These are phyloP conservation scores for Sarcophaga peregrina DNA, from an alignment of 1,140 invertebrate genomes.

Conservation along the genomic window DNA sequence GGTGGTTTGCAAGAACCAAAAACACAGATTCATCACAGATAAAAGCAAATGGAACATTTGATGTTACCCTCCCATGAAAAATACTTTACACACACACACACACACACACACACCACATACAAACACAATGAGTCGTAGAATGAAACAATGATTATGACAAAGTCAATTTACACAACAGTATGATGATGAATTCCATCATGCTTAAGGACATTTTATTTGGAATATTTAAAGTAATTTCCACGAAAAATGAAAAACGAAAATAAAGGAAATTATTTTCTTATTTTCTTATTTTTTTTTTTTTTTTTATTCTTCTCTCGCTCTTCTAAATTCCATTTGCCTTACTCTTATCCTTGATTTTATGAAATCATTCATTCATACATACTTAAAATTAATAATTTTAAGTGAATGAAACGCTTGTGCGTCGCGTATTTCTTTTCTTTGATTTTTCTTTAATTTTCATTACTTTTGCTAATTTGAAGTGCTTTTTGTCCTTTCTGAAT, in stretches of 20 bases:
- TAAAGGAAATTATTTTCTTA: no score
- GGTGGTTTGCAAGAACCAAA: neutral
- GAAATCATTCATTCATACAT: neutral
- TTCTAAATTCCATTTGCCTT: no score
- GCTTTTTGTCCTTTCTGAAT: no score
- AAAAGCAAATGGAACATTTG: neutral
- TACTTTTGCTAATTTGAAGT: no score
- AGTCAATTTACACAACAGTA: neutral
- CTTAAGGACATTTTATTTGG: neutral
- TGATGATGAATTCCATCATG: neutral
- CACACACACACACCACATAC: neutral
- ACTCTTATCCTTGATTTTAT: neutral
- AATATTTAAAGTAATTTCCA: neutral
- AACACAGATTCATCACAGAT: neutral
- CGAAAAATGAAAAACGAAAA: no score
- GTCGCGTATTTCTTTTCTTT: no score
- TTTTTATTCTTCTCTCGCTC: no score
- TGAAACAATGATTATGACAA: slow-evolving; percentile 3
- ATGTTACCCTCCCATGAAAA: neutral
- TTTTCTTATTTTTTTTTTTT: no score
- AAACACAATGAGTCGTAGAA: neutral
- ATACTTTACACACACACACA: neutral
- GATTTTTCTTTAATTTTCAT: no score
- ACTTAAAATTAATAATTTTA: neutral
- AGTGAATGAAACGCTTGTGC: neutral